Base-by-base conservation (phyloP, 2,797 vertebrate genomes). In the Threskiornis aethiopicus region DNA sequence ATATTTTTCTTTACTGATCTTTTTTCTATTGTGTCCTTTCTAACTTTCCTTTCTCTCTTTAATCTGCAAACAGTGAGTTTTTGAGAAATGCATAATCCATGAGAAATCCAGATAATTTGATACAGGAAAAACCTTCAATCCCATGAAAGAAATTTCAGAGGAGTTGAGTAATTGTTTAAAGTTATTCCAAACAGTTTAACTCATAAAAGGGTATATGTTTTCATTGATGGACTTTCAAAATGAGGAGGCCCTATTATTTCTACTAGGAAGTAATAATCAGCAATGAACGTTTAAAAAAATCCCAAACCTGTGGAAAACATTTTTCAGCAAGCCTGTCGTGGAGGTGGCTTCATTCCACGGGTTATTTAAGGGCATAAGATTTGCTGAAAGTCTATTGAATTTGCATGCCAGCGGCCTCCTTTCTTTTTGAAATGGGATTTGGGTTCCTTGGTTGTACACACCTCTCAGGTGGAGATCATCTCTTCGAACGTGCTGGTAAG, bases 1-100 rank as follows among this genome's bases (percentile, higher is more conserved):
- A 87, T 97, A 97, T 95, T 97, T 96, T 96, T 96, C 97, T 97
- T 97, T 96, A 90, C 97, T 89, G 88, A 89, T 96, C 67, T 94
- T 95, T 81, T 84, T 96, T 72, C 81, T 96, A 96, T 97, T 96
- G 94, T 96, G 72, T 96, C 78, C 78, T 91, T 95, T 95, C 79
- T 95, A 92, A 89, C 71, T 96, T 93, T 54, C 39, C 77, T 77
- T 91, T 90, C 66, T 86, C 47, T 79, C 78, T 93, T 96, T 92
- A 96, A 83, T 95, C 61, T 92, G 79, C 87, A 93, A 96, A 96
- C 90, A 93, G 66, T 24, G 35, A 90, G 33, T 67, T 93, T 95
- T 95, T 80, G 76, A 95, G 84, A 96, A 96, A 91, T 95, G 65
- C 69, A 86, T 90, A 94, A 94, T 95, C 90, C 78, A 89, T 87